These are phyloP conservation scores for Sisyra terminalis DNA, from an alignment of 2,888 invertebrate species.

Conservation along the genomic window DNA sequence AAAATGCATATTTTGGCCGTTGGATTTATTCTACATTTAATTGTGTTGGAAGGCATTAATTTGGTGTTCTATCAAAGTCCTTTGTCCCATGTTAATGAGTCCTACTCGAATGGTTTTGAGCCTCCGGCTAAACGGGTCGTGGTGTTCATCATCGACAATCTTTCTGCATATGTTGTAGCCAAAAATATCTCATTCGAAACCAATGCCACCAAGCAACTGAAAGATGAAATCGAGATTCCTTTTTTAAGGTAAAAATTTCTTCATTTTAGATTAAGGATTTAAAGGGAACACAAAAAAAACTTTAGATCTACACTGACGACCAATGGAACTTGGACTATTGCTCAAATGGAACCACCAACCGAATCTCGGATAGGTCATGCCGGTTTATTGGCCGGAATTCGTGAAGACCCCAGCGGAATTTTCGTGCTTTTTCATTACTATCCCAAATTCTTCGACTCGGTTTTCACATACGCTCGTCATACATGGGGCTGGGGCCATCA, in stretches of 20 bases:
- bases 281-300: too few species aligned
- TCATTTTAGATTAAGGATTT: too few species aligned
- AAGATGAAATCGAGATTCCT: neutral
- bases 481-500: neutral
- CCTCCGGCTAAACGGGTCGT: neutral
- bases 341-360: neutral
- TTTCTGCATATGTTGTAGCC: neutral
- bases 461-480: too few species aligned
- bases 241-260: neutral
- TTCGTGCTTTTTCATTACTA: neutral
- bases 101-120: too few species aligned
- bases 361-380: neutral
- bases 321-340: neutral
- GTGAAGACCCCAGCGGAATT: neutral
- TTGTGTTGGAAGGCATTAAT: neutral
- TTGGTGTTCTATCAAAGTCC: neutral
- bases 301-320: neutral
- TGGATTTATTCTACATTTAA: neutral
- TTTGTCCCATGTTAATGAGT: neutral
- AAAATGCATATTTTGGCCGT: neutral
- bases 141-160: neutral
- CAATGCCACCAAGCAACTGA: neutral
- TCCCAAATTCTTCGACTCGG: too few species aligned
- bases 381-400: neutral
- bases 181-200: neutral